These are phyloP conservation scores for Prionailurus viverrinus DNA, from an alignment of 2,113 vertebrate genomes.

Conservation along the genomic window DNA sequence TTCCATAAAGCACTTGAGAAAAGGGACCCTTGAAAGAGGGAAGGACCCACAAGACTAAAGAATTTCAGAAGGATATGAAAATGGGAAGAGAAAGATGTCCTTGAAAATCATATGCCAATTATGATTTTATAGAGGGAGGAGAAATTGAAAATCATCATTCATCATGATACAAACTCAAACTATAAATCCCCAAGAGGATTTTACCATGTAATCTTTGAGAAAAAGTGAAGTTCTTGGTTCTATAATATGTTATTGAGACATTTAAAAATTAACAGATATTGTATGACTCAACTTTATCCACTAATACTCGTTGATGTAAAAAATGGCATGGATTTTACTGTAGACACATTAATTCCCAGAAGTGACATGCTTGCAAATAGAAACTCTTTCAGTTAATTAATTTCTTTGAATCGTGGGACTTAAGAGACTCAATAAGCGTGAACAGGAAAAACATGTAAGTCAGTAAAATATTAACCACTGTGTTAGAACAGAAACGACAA, in stretches of 20 bases:
- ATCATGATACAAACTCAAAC: neutral
- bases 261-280: slow-evolving; percentile 57
- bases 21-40: neutral
- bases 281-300: slow-evolving; percentile 49
- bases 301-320: slow-evolving; percentile 12
- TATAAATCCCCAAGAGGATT: neutral
- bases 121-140: neutral
- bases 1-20: neutral
- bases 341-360: slow-evolving; percentile 64
- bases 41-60: neutral
- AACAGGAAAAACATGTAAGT: slow-evolving; percentile 68
- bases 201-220: neutral
- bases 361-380: slow-evolving; percentile 64
- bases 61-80: neutral
- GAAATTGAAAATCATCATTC: neutral
- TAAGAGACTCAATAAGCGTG: slow-evolving; percentile 78
- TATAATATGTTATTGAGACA: neutral
- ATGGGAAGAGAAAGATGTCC: neutral
- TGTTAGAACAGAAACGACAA: slow-evolving; percentile 64
- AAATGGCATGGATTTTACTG: slow-evolving; percentile 19
- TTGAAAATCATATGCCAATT: neutral
- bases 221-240: neutral
- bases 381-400: slow-evolving; percentile 72
- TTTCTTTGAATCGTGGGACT: slow-evolving; percentile 69
- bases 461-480: slow-evolving; percentile 78